Evolutionary conservation across 2,113 vertebrate genomes (phyloP), one percentile per base, ranked within the genome.

Genomic region (Hirundichthys speculiger): DNA sequence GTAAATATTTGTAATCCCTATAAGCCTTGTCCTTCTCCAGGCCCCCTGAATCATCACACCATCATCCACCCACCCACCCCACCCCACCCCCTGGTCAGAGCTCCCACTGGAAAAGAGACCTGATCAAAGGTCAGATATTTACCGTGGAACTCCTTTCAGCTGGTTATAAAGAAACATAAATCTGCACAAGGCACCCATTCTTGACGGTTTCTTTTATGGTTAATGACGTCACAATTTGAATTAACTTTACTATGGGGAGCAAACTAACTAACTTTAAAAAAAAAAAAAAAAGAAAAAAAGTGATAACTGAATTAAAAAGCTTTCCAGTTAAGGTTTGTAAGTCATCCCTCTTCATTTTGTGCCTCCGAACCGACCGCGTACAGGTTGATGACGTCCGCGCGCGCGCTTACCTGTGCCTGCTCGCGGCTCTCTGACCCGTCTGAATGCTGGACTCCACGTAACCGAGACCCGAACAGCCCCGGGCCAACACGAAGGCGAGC

Each of bases 351-450:
- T n/a, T n/a, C n/a, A n/a, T 27, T 27, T 27, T 27, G 3, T 27
- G 25, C 6, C 25, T 27, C 25, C 3, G 25, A 6, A 27, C 25
- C 25, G 25, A 27, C 25, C 25, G 6, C 25, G 25, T 6, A 27
- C 25, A 27, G 25, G 6, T 27, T 27, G 3, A n/a, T n/a, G n/a
- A n/a, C n/a, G 6, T 16, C 13, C 13, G 8, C 1, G 12, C 19
- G 1, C 1, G 27, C 0, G 18, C 77, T 34, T 85, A 93, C 92
- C 92, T 92, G 89, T 93, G 92, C 80, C 92, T 88, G 77, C 92
- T 93, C 7, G 91, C 86, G 2, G 86, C 89, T 55, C 91, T 79
- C 66, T 87, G 88, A 21, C 85, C 83, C 10, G 72, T 63, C 53
- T 79, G 89, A 1, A 86, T 1, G 1, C 63, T 69, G 62, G 69